Base-by-base conservation (phyloP, 1,140 invertebrate species). In the Diorhabda elongata region DNA sequence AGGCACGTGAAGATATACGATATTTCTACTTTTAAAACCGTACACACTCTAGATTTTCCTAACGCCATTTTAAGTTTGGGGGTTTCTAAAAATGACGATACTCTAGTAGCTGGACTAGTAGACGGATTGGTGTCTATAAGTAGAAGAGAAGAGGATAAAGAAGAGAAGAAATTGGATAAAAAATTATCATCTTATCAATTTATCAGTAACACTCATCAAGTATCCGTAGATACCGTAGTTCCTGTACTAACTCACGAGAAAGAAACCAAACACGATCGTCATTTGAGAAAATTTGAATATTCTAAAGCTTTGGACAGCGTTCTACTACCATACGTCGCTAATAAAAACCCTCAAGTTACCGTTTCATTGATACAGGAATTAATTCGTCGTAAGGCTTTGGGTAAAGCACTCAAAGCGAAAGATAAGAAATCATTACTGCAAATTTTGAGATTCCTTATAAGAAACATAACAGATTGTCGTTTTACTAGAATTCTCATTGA, bases 1-100 rank as follows among this genome's bases (percentile, higher is more conserved):
- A 88, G 92, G 74, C 94, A 98, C 83, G 91, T 98, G 0, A 98
- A 98, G 85, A 89, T 98, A 73, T 98, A 97, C 82, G 93, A 98
- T 80, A 85, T 94, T 60, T 86, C 88, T 65, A 91, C 89, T 2
- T 98, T 95, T 78, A 91, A 94, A 83, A 86, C 91, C 2, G 90
- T 98, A 7, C 93, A 98, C 76, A 93, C 92, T 8, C 84, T 98
- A 42, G 91, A 93, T 78, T 97, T 94, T 81, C 91, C 96, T 5
- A 97, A 96, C 84, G 88, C 94, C 42, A 87, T 99, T 61, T 84
- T 98, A 4, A 96, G 94, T 82, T 81, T 98, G 75, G 95, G 88
- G 67, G 85, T 90, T 73, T 84, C 95, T 82, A 84, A 88, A 68
- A 87, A 92, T 78, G 93, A 98, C 83, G 89, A 92, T 77, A 90